Evolutionary conservation across 2,113 vertebrate species (phyloP).

Genomic region (Planiliza haematocheilus): DNA sequence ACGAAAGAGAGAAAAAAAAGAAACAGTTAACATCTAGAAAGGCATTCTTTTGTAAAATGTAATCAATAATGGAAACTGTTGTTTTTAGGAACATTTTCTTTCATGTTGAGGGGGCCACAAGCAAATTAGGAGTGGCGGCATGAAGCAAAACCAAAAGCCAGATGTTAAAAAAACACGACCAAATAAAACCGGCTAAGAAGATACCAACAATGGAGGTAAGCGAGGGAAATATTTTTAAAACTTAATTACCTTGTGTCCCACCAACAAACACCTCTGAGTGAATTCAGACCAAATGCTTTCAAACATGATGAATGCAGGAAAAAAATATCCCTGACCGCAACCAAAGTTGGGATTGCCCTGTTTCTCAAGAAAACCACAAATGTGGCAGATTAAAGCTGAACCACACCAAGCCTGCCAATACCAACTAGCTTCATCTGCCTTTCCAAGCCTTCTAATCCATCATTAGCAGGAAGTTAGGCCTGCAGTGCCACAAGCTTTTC

Average conservation of each 20-base stretch:
- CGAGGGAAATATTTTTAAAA: neutral
- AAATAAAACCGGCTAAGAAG: constrained; percentile 4
- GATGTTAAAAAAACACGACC: neutral
- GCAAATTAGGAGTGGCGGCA: neutral
- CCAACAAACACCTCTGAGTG: constrained; percentile 6
- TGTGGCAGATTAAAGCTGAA: constrained; percentile 47
- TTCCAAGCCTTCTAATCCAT: constrained; percentile 60
- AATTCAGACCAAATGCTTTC: constrained; percentile 49
- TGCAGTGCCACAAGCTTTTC: constrained; percentile 46
- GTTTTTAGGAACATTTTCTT: neutral
- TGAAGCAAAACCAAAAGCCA: neutral
- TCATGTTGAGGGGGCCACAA: constrained; percentile 2
- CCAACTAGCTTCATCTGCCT: constrained; percentile 36
- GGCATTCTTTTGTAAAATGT: too few species aligned
- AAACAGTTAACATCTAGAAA: too few species aligned
- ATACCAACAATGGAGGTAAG: neutral
- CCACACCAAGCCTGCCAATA: constrained; percentile 44
- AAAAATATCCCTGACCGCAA: constrained; percentile 3
- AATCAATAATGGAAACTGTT: too few species aligned
- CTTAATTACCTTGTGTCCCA: neutral
- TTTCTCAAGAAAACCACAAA: constrained; percentile 50
- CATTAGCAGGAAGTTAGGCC: constrained; percentile 52
- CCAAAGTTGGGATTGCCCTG: constrained; percentile 29
- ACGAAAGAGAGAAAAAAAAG: too few species aligned
- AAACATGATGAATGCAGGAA: constrained; percentile 14